Evolutionary conservation across 2,113 vertebrate genomes (phyloP).

Genomic region (Tragelaphus imberbis): DNA sequence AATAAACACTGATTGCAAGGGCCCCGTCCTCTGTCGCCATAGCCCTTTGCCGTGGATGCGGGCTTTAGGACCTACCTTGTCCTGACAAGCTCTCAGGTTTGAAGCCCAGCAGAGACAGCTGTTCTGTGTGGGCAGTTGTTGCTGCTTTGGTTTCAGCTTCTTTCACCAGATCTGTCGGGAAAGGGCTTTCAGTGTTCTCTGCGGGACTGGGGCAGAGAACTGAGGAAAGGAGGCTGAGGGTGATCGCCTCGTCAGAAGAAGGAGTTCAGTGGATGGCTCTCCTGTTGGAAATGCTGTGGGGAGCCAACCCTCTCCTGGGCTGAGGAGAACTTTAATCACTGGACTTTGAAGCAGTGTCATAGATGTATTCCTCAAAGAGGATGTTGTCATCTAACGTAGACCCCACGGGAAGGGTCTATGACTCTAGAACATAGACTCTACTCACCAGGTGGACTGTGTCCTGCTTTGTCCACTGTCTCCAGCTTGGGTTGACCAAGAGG

Average conservation of each 20-base stretch:
- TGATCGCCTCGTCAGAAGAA: not conserved
- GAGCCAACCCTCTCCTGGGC: not conserved
- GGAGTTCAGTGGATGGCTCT: not conserved
- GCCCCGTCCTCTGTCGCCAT: too few species aligned
- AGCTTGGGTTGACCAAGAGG: slow-evolving; percentile 66
- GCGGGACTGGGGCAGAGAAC: slow-evolving; percentile 50
- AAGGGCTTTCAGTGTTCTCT: slow-evolving; percentile 33
- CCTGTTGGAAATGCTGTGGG: slow-evolving; percentile 35
- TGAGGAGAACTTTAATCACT: not conserved
- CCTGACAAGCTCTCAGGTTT: not conserved
- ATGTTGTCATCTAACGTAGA: not conserved
- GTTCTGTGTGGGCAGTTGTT: not conserved
- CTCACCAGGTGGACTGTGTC: slow-evolving; percentile 31
- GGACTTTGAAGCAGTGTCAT: slow-evolving; percentile 25
- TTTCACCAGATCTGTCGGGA: not conserved
- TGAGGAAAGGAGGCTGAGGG: not conserved
- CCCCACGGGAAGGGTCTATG: not conserved
- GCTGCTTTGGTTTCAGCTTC: slow-evolving; percentile 28
- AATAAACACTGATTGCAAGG: not conserved
- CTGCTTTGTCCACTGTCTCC: slow-evolving; percentile 46
- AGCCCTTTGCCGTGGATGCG: not conserved
- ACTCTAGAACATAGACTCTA: not conserved
- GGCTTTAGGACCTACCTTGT: slow-evolving; percentile 54
- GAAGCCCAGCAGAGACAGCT: not conserved
- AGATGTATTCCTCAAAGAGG: slow-evolving; percentile 37